These are phyloP conservation scores for Apistogramma diplotaenia DNA, from an alignment of 2,113 vertebrate genomes.

Conservation along the genomic window DNA sequence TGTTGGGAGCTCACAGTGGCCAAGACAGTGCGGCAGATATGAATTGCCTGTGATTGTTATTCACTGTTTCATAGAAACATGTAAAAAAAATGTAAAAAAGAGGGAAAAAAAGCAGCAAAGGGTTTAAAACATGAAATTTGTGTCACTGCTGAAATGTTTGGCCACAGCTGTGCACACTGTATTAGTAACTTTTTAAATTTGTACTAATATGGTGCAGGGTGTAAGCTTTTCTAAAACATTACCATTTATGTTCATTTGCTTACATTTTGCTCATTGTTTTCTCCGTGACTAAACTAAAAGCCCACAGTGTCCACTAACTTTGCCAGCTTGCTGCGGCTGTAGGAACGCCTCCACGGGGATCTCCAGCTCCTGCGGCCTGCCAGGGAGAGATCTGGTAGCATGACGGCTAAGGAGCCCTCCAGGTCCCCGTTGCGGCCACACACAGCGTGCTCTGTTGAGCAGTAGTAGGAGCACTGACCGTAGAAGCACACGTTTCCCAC, in stretches of 20 bases:
- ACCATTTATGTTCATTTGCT: no score
- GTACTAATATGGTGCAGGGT: neutral
- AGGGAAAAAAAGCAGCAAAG: neutral
- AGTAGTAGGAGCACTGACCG: slow-evolving; percentile 89
- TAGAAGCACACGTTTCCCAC: slow-evolving; percentile 86
- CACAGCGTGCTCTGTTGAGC: slow-evolving; percentile 84
- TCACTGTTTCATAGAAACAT: neutral
- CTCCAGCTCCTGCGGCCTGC: slow-evolving; percentile 81
- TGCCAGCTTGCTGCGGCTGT: slow-evolving; percentile 86
- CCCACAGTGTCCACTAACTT: slow-evolving; percentile 67
- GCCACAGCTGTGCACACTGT: neutral
- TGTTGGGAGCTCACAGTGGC: neutral
- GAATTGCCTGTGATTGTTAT: neutral
- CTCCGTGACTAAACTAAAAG: neutral
- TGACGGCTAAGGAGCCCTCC: slow-evolving; percentile 83
- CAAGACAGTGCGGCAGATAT: no score
- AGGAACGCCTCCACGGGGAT: slow-evolving; percentile 88
- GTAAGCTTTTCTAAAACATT: neutral
- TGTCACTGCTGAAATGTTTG: neutral
- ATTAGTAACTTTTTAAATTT: neutral
- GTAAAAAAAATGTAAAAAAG: neutral
- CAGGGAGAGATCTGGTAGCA: slow-evolving; percentile 81
- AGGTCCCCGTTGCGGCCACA: slow-evolving; percentile 79
- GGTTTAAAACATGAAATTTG: neutral
- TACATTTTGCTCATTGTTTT: no score